phyloP scores from a whole-genome alignment of 1,140 invertebrate species.

The Calliopsis andreniformis region DNA sequence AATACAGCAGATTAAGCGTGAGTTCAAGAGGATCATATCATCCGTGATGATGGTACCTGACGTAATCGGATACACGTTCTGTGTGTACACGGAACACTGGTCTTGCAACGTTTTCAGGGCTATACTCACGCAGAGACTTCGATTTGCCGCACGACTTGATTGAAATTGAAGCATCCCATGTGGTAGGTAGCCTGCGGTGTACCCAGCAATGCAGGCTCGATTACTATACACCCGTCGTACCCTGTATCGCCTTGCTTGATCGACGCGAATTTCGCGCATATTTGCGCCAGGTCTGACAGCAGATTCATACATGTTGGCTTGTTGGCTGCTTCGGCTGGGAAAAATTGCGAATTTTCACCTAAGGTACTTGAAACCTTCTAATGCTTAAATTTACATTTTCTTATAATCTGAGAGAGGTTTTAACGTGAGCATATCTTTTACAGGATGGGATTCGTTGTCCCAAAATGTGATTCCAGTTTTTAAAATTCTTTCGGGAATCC shows the following conservation, averaged over 20 bases:
- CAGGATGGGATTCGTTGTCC: too few species aligned
- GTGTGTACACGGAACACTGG: too few species aligned
- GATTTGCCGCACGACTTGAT: constrained; percentile 77
- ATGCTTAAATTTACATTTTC: too few species aligned
- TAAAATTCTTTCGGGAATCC: too few species aligned
- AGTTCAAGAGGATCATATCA: neutral
- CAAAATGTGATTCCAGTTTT: too few species aligned
- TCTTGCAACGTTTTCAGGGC: neutral
- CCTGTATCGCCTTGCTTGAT: constrained; percentile 71
- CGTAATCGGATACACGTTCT: neutral
- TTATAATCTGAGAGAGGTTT: too few species aligned
- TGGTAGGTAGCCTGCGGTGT: constrained; percentile 80
- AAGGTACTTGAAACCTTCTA: too few species aligned
- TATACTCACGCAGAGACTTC: constrained; percentile 73
- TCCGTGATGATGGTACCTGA: neutral
- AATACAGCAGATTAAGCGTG: neutral
- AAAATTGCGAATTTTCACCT: neutral
- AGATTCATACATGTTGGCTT: constrained; percentile 82
- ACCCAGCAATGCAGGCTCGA: constrained; percentile 81
- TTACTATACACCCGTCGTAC: constrained; percentile 79
- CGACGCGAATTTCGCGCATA: constrained; percentile 81
- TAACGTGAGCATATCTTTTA: too few species aligned
- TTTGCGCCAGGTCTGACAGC: constrained; percentile 81
- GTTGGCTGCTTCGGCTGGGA: constrained; percentile 75
- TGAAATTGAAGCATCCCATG: constrained; percentile 82